These are phyloP conservation scores for Chaetops frenatus DNA, from an alignment of 2,113 vertebrate genomes.

Conservation along the genomic window DNA sequence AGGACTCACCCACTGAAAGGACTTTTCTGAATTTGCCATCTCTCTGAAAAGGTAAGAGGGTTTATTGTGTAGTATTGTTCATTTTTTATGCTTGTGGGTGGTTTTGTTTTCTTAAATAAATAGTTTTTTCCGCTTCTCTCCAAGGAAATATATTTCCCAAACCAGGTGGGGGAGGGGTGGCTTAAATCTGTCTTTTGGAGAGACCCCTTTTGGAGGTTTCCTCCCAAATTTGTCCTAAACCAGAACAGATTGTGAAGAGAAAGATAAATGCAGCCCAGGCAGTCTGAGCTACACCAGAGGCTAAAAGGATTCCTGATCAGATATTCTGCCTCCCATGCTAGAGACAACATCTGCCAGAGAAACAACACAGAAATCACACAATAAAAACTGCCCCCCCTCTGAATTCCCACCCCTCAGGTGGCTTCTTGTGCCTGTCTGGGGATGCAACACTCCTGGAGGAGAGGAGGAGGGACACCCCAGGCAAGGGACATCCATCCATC, in stretches of 20 bases:
- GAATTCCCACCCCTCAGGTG: not conserved
- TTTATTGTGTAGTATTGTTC: no score
- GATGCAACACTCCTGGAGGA: not conserved
- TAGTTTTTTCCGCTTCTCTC: no score
- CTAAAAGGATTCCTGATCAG: not conserved
- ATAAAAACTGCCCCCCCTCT: not conserved
- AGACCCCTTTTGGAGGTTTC: no score
- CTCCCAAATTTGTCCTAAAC: no score
- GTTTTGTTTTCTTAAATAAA: no score
- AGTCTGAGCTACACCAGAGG: not conserved
- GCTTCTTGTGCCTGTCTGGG: not conserved
- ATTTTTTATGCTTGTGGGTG: no score
- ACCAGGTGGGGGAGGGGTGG: no score
- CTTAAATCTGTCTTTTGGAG: no score
- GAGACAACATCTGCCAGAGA: not conserved
- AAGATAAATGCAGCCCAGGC: not conserved
- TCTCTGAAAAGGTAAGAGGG: no score
- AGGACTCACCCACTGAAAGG: no score
- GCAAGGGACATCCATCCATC: not conserved
- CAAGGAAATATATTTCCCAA: no score
- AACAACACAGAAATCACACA: not conserved
- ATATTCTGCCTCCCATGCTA: not conserved
- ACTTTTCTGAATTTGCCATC: no score
- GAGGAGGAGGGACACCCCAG: not conserved
- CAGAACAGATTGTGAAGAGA: not conserved